phyloP scores from a whole-genome alignment of 2,797 vertebrate genomes.

The Dermochelys coriacea region DNA sequence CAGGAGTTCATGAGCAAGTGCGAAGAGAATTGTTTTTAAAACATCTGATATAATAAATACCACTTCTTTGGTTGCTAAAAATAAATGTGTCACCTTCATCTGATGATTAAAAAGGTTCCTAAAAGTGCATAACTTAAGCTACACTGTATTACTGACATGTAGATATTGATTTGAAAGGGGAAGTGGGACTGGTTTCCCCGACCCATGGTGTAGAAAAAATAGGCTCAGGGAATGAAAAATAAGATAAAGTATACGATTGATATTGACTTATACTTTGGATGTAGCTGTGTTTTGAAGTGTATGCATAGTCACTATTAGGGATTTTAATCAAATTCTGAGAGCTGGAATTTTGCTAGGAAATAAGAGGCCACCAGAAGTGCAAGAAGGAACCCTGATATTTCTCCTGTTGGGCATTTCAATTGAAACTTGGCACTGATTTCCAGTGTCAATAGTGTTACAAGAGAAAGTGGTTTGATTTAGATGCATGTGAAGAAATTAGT shows the following conservation, averaged over 20 bases:
- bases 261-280: neutral
- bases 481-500: neutral
- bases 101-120: neutral
- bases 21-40: neutral
- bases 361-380: neutral
- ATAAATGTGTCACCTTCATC: neutral
- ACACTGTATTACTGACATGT: neutral
- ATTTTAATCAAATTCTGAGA: neutral
- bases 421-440: neutral
- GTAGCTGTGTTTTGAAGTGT: conserved; percentile 1
- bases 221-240: neutral
- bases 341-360: neutral
- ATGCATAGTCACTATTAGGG: neutral
- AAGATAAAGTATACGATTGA: neutral
- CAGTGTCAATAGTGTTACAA: conserved; percentile 8
- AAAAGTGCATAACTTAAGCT: conserved; percentile 4
- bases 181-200: conserved; percentile 18
- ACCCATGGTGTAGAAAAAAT: neutral
- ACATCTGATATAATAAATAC: neutral
- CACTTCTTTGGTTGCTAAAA: neutral
- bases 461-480: conserved; percentile 39
- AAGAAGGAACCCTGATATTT: neutral
- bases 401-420: neutral
- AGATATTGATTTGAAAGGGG: conserved; percentile 20
- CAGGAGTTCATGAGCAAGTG: neutral